A percentile compares a stretch with the other conserved stretches of the same genome.
Evolutionary conservation across 2,888 invertebrate genomes (phyloP).

Genomic region (Parthenolecanium corni): DNA sequence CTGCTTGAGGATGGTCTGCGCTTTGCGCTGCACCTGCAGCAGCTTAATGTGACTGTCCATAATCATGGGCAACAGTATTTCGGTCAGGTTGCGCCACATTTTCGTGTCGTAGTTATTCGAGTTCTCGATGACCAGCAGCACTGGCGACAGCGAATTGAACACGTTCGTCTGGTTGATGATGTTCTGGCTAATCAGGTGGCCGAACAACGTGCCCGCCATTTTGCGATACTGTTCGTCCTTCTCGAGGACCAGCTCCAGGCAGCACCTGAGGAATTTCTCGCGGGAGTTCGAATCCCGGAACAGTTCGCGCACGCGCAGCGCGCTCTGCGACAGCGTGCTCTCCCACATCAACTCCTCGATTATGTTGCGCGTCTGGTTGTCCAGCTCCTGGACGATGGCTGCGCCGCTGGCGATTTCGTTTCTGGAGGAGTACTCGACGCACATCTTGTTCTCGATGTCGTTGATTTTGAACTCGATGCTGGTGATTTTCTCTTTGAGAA

Average conservation of each 20-base stretch:
- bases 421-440: not conserved
- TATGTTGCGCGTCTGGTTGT: slow-evolving; percentile 17
- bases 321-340: slow-evolving; percentile 8
- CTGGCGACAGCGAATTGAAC: slow-evolving; percentile 20
- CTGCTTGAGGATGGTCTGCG: slow-evolving; percentile 16
- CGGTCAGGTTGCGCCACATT: slow-evolving; percentile 8
- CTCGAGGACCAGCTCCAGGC: slow-evolving; percentile 14
- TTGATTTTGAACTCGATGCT: slow-evolving; percentile 5
- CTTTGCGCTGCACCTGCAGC: slow-evolving; percentile 13
- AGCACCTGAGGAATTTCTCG: slow-evolving; percentile 15
- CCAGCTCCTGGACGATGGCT: not conserved
- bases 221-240: slow-evolving; percentile 24
- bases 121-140: slow-evolving; percentile 19
- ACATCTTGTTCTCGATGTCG: slow-evolving; percentile 8
- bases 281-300: slow-evolving; percentile 8
- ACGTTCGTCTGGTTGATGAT: slow-evolving; percentile 12
- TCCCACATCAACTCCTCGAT: slow-evolving; percentile 26
- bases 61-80: slow-evolving; percentile 19
- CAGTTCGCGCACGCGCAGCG: slow-evolving; percentile 16
- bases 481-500: slow-evolving; percentile 1
- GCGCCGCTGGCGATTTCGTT: not conserved
- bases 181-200: slow-evolving; percentile 14
- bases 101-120: slow-evolving; percentile 11
- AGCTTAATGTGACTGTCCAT: slow-evolving; percentile 15
- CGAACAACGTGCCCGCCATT: slow-evolving; percentile 22